Conservation (phyloP, 2,888 invertebrate genomes). For the Hofmannophila pseudospretella region DNA sequence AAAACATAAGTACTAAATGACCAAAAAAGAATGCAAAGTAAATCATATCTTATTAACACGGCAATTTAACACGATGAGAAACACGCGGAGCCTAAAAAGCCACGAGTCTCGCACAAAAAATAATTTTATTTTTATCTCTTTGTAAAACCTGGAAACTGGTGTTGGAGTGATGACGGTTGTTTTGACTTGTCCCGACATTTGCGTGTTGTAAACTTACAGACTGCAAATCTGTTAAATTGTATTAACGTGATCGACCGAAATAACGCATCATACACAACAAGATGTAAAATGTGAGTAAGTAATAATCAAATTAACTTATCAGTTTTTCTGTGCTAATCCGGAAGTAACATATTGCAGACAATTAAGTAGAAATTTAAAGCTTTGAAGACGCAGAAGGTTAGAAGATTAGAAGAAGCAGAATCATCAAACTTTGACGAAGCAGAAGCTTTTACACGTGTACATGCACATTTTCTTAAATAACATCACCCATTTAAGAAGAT, state of each 20-base stretch:
- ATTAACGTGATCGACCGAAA: slow-evolving; percentile 28
- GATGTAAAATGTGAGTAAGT: too few relatives aligned
- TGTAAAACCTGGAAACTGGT: slow-evolving; percentile 30
- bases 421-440: too few relatives aligned
- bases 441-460: too few relatives aligned
- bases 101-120: slow-evolving; percentile 22
- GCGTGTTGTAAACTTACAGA: slow-evolving; percentile 32
- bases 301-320: too few relatives aligned
- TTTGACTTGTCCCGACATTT: slow-evolving; percentile 68
- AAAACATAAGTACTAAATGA: too few relatives aligned
- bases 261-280: slow-evolving; percentile 26
- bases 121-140: slow-evolving; percentile 28
- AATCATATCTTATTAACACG: slow-evolving; percentile 52
- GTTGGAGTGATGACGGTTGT: slow-evolving; percentile 69
- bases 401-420: too few relatives aligned
- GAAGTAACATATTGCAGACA: too few relatives aligned
- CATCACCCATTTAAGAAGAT: too few relatives aligned
- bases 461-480: too few relatives aligned
- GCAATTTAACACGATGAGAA: slow-evolving; percentile 43
- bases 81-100: slow-evolving; percentile 26
- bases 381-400: too few relatives aligned
- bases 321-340: too few relatives aligned
- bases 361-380: too few relatives aligned
- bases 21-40: slow-evolving; percentile 15
- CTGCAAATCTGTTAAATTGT: slow-evolving; percentile 14